Evolutionary conservation across 2,888 invertebrate species (phyloP), one percentile per base, ranked within the genome.

Genomic region (Pycnomerus fuliginosus): DNA sequence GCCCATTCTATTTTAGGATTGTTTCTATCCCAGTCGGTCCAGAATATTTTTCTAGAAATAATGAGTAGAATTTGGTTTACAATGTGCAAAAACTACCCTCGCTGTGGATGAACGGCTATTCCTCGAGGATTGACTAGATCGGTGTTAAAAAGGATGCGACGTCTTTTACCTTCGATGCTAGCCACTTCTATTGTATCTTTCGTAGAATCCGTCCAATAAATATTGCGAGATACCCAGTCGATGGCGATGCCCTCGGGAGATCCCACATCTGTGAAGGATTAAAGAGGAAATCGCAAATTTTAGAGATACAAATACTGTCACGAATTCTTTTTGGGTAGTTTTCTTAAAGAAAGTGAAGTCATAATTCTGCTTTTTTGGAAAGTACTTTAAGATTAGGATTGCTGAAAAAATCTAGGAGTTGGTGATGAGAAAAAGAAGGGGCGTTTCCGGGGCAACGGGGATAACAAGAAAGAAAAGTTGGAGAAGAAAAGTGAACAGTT

Each of bases 141-240:
- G 3, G 82, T 80, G 25, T 80, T 79, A 55, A 97, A 81, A 23
- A 99, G 71, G 3, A 87, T 82, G 65, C 85, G 85, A 36, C 85
- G 77, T 33, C 85, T 79, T 69, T 84, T 86, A 0, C 82, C 83
- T 47, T 90, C 87, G 36, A 97, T 72, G 63, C 85, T 90, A 1
- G 92, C 90, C 2, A 96, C 94, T 74, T 93, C 94, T 51, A 99
- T 85, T 0, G 87, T 87, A 56, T 88, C 84, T 64, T 85, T 85
- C 15, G 80, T 83, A 0, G 97, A 93, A 74, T 99, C 98, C 0
- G 97, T 94, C 92, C 96, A 98, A 73, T 94, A 99, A 55, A 98
- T 80, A 64, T 92, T 94, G 54, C 94, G 80, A 1, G 92, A 86
- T 10, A 91, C 79, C 87, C 91, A 95, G 74, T 99, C 98, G 13